Evolutionary conservation across 2,888 invertebrate genomes (phyloP), one percentile per base, ranked within the genome.

Genomic region (Ormyrus thymus): DNA sequence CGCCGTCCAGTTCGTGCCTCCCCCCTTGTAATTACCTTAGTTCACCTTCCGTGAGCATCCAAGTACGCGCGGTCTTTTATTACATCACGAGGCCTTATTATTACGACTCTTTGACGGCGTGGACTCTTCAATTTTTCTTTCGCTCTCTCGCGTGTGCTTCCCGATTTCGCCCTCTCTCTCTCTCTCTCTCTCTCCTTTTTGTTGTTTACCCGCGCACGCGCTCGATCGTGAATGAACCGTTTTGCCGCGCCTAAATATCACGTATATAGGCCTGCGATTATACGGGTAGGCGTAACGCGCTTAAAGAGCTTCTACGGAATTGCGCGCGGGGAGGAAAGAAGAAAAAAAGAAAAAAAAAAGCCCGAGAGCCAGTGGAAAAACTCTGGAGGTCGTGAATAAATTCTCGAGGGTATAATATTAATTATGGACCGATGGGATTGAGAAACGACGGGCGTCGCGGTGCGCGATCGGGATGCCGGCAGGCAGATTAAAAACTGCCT

Each of bases 1-100:
- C 48, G 61, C 29, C 8, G 15, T n/a, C 10, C 15, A 6, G 55
- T 46, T 55, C 51, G 48, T 10, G 45, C 8, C 5, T 56, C 51
- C 61, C 69, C 59, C 58, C 62, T 53, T 55, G 75, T 71, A 78
- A 80, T 80, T 80, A 80, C 46, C 55, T n/a, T 48, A 55, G 72
- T 62, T 72, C 62, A 76, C 68, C 72, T 76, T 72, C 66, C 70
- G 51, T 61, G 71, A 66, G 62, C 78, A 65, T 53, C 55, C 55
- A 45, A 70, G 71, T 61, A 45, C 70, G 53, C 66, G 70, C 58
- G 62, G 59, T 78, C 75, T 75, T 80, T 78, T 75, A 78, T 80
- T 80, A 80, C 73, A 73, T 71, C 70, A 59, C 75, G 64, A 65
- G 55, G 71, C 56, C 77, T 78, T 80, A 80, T 80, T 78, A 80